Evolutionary conservation across 2,797 vertebrate species (phyloP).

Genomic region (Chaenodraco wilsoni): DNA sequence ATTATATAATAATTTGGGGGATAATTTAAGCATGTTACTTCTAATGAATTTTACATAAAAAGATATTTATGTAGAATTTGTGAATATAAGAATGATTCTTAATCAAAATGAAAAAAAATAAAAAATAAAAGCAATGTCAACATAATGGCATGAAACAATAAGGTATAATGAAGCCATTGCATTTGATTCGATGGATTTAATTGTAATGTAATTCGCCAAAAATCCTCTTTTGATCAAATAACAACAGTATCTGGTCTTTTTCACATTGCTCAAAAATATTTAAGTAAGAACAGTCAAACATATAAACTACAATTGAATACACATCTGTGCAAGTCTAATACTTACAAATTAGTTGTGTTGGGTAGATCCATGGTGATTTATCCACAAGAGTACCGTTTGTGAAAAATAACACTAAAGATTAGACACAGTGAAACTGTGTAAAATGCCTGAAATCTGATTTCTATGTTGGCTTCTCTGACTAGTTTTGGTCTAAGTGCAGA

Average conservation of each 20-base stretch:
- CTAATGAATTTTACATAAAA: neutral
- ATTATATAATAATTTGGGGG: constrained; percentile 12
- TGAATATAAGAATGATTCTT: neutral
- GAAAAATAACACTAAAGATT: constrained; percentile 48
- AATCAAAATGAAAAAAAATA: constrained; percentile 17
- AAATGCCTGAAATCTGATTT: constrained; percentile 34
- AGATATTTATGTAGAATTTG: neutral
- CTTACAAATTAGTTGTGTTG: constrained; percentile 71
- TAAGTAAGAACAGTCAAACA: constrained; percentile 19
- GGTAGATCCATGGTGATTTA: constrained; percentile 65
- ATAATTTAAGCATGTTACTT: constrained; percentile 11
- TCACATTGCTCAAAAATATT: constrained; percentile 19
- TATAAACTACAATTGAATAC: constrained; percentile 20
- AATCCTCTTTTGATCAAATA: constrained; percentile 10
- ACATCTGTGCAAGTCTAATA: constrained; percentile 50
- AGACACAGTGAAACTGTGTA: constrained; percentile 21
- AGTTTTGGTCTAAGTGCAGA: constrained; percentile 63
- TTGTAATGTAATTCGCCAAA: constrained; percentile 4
- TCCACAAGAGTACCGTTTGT: constrained; percentile 61
- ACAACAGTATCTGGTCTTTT: neutral
- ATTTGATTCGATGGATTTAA: neutral
- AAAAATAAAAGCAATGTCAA: constrained; percentile 20
- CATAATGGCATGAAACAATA: neutral
- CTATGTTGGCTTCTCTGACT: constrained; percentile 55
- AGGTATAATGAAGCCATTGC: constrained; percentile 8